Conservation (phyloP, 2,888 invertebrate genomes). For the Zeuzera pyrina region DNA sequence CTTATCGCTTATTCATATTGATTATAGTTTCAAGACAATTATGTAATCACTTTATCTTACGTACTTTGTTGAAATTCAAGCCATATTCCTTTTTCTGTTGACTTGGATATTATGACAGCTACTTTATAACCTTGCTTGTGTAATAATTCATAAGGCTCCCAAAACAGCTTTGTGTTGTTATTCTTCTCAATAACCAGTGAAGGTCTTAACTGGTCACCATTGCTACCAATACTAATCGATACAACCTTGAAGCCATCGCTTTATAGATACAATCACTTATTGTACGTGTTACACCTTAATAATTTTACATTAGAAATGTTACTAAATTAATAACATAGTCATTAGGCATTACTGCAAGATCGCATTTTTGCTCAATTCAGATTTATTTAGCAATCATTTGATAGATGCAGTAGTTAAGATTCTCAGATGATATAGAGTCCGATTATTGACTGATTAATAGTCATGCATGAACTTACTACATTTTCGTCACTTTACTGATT, state of each 20-base stretch:
- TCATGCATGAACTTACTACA: too few species aligned
- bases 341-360: conserved; percentile 4
- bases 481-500: too few species aligned
- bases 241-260: conserved; percentile 30
- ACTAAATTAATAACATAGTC: conserved; percentile 7
- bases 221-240: conserved; percentile 21
- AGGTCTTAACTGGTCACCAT: conserved; percentile 14
- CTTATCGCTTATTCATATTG: too few species aligned
- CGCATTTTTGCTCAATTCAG: conserved; percentile 1
- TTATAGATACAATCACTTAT: conserved; percentile 22
- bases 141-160: conserved; percentile 12
- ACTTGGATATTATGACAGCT: too few species aligned
- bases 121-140: too few species aligned
- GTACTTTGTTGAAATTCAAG: too few species aligned
- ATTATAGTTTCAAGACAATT: too few species aligned
- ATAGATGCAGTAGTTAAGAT: conserved; percentile 5
- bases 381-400: neutral
- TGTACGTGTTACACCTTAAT: conserved; percentile 22
- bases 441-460: too few species aligned
- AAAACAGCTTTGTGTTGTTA: conserved; percentile 7
- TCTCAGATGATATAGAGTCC: too few species aligned
- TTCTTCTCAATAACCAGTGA: conserved; percentile 5
- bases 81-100: too few species aligned
- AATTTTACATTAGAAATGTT: conserved; percentile 6
- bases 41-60: too few species aligned